Percentiles rank a stretch among this genome's conserved stretches.
Conservation (phyloP, 2,113 vertebrate genomes). For the Lucifuga dentata region DNA sequence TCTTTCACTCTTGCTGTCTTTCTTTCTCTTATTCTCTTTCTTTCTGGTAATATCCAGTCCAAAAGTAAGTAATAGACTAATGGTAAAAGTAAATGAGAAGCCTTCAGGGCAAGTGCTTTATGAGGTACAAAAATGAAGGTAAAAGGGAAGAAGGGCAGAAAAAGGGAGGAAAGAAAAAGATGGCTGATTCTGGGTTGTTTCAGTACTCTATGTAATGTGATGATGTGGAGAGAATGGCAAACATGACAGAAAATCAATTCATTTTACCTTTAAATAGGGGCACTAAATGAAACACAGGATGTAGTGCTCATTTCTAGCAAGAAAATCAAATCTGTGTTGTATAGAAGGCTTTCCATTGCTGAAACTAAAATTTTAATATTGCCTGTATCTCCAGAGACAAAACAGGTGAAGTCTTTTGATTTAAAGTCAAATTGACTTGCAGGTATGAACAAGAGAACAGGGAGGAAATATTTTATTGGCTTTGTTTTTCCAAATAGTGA, state of each 20-base stretch:
- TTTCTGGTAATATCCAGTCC: conserved; percentile 32
- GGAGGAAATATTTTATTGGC: conserved; percentile 37
- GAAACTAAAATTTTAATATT: conserved; percentile 39
- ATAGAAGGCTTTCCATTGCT: not conserved
- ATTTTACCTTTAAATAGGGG: conserved; percentile 30
- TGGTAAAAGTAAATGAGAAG: conserved; percentile 40
- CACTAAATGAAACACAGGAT: conserved; percentile 38
- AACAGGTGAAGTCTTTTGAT: conserved; percentile 35
- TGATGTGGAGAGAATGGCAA: conserved; percentile 6
- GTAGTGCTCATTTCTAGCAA: conserved; percentile 21
- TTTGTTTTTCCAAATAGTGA: conserved; percentile 31
- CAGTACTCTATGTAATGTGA: conserved; percentile 14
- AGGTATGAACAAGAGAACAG: conserved; percentile 29
- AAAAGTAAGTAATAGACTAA: conserved; percentile 37
- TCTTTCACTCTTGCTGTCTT: conserved; percentile 2
- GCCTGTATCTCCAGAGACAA: conserved; percentile 3
- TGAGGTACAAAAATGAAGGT: conserved; percentile 41
- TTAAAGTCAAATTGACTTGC: conserved; percentile 39
- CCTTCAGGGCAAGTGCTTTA: conserved; percentile 42
- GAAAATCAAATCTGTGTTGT: conserved; percentile 29
- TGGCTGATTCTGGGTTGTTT: conserved; percentile 29
- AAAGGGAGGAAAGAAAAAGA: conserved; percentile 54
- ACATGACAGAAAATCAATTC: conserved; percentile 46
- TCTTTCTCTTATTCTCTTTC: conserved; percentile 2
- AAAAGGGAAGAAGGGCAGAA: conserved; percentile 43